A percentile compares a stretch with the other conserved stretches of the same genome.
These are phyloP conservation scores for Harpalus rufipes DNA, from an alignment of 2,888 invertebrate genomes.

Conservation along the genomic window DNA sequence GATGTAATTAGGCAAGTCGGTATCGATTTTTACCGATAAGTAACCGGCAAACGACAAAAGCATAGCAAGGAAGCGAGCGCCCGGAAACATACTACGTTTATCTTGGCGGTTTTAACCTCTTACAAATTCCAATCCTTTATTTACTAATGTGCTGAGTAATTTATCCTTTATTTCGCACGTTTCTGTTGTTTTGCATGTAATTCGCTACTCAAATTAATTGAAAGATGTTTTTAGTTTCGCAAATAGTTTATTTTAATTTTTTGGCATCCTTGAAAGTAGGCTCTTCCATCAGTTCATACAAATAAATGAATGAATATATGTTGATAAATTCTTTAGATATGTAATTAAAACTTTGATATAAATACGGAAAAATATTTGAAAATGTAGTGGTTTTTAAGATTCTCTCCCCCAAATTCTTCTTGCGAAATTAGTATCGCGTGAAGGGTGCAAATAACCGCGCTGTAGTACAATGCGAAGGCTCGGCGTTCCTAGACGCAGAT, in stretches of 20 bases:
- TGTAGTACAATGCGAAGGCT: neutral
- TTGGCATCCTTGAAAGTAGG: too few relatives aligned
- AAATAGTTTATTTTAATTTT: neutral
- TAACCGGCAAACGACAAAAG: conserved; percentile 29
- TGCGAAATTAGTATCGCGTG: conserved; percentile 9
- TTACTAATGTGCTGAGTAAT: conserved; percentile 10
- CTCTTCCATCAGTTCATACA: too few relatives aligned
- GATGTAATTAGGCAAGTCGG: conserved; percentile 12
- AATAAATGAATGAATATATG: too few relatives aligned
- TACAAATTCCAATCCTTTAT: conserved; percentile 15
- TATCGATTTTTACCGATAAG: conserved; percentile 39
- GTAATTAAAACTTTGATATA: too few relatives aligned
- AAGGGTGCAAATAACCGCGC: conserved; percentile 15
- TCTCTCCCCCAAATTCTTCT: neutral
- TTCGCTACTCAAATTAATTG: neutral
- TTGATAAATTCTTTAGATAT: neutral
- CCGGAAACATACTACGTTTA: conserved; percentile 29
- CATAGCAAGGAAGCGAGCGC: conserved; percentile 1
- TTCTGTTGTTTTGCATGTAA: neutral
- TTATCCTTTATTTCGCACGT: conserved; percentile 1
- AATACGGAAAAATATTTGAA: too few relatives aligned
- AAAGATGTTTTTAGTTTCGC: neutral
- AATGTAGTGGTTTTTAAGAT: neutral
- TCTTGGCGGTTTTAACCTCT: neutral
- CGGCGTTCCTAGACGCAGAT: conserved; percentile 50